Evolutionary conservation across 2,888 invertebrate genomes (phyloP).

Genomic region (Meiosimyza platycephala): DNA sequence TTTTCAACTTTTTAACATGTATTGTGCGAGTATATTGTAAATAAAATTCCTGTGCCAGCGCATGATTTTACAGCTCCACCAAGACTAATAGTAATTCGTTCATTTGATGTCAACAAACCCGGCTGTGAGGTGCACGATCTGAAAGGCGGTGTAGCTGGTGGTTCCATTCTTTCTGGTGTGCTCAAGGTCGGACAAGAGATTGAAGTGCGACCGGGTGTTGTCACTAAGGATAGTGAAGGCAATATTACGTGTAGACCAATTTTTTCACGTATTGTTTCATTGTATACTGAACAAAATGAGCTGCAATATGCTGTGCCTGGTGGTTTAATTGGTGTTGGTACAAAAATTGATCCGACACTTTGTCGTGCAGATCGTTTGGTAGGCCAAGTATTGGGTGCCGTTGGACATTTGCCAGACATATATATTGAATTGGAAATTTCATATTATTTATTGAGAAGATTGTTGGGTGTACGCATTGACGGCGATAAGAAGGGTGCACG

Average conservation of each 20-base stretch:
- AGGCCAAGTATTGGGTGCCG: slow-evolving; percentile 96
- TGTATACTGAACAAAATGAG: slow-evolving; percentile 98
- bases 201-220: slow-evolving; percentile 96
- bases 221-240: slow-evolving; percentile 96
- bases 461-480: slow-evolving; percentile 97
- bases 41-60: slow-evolving; percentile 96
- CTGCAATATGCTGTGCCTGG: slow-evolving; percentile 99
- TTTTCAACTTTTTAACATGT: slow-evolving; percentile 63
- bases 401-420: slow-evolving; percentile 95
- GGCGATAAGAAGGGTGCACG: slow-evolving; percentile 99
- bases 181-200: slow-evolving; percentile 98
- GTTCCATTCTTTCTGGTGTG: slow-evolving; percentile 96
- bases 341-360: slow-evolving; percentile 98
- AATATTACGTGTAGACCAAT: slow-evolving; percentile 96
- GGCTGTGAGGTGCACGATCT: slow-evolving; percentile 98
- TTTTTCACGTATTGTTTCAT: slow-evolving; percentile 94
- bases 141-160: slow-evolving; percentile 98
- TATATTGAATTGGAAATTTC: slow-evolving; percentile 98
- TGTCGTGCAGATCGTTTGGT: slow-evolving; percentile 99
- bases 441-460: slow-evolving; percentile 93
- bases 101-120: slow-evolving; percentile 99
- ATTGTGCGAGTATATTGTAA: slow-evolving; percentile 97
- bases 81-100: slow-evolving; percentile 93
- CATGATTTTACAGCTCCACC: slow-evolving; percentile 96
- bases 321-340: slow-evolving; percentile 99